phyloP scores from a whole-genome alignment of 1,140 invertebrate species.

The Chrysomallon squamiferum region DNA sequence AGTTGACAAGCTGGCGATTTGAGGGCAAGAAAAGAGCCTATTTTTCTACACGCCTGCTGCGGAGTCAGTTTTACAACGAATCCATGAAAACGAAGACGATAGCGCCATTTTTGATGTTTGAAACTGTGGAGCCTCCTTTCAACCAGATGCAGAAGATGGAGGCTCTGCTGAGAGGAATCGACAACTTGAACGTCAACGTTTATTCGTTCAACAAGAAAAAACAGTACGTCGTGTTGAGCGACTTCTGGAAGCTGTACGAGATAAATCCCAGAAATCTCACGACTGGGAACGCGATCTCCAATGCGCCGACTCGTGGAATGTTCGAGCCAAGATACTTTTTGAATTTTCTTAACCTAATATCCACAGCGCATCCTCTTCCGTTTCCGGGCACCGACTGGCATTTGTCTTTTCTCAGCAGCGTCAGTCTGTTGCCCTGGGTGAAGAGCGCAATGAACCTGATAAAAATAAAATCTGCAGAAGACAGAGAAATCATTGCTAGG shows the following conservation, averaged over 20 bases:
- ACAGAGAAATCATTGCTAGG: conserved; percentile 35
- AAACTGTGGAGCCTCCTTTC: conserved; percentile 39
- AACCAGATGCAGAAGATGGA: conserved; percentile 30
- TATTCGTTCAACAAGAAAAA: conserved; percentile 22
- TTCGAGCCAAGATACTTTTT: background rate
- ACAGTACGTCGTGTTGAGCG: conserved; percentile 44
- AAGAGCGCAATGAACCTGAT: conserved; percentile 35
- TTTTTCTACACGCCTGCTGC: conserved; percentile 46
- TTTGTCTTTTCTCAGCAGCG: conserved; percentile 43
- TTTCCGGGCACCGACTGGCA: conserved; percentile 36
- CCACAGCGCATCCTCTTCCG: conserved; percentile 50
- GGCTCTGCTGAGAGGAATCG: conserved; percentile 40
- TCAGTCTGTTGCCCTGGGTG: conserved; percentile 28
- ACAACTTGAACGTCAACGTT: conserved; percentile 58
- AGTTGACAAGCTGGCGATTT: conserved; percentile 49
- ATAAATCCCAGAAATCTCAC: conserved; percentile 31
- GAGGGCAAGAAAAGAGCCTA: conserved; percentile 34
- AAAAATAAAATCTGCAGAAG: conserved; percentile 31
- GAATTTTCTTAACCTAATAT: conserved; percentile 36
- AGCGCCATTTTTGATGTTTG: conserved; percentile 47
- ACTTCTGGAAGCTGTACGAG: conserved; percentile 53
- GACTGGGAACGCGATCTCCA: conserved; percentile 24
- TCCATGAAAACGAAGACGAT: conserved; percentile 37
- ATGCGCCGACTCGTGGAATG: background rate
- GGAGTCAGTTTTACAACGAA: conserved; percentile 39